Evolutionary conservation across 2,888 invertebrate genomes (phyloP).

Genomic region (Drosophila imparisetae): DNA sequence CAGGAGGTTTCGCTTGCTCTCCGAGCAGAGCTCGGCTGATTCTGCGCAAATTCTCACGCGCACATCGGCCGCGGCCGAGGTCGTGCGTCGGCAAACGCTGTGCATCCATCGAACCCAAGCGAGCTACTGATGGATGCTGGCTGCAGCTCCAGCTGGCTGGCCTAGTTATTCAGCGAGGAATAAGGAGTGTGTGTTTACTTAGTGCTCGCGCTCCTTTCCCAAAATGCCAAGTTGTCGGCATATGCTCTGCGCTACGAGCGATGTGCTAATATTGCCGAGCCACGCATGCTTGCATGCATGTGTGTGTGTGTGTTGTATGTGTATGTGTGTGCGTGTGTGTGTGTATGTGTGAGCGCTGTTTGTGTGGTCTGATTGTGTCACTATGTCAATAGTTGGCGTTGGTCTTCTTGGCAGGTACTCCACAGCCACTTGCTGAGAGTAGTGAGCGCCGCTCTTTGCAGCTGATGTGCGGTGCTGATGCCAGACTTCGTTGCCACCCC

Average conservation of each 20-base stretch:
- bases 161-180: slow-evolving; percentile 68
- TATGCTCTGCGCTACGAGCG: slow-evolving; percentile 19
- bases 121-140: slow-evolving; percentile 28
- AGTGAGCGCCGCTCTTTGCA: slow-evolving; percentile 45
- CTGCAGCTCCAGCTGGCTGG: slow-evolving; percentile 35
- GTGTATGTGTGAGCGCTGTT: slow-evolving; percentile 37
- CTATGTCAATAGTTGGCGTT: slow-evolving; percentile 74
- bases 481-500: slow-evolving; percentile 3
- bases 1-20: slow-evolving; percentile 7
- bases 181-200: slow-evolving; percentile 72
- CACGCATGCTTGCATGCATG: slow-evolving; percentile 5
- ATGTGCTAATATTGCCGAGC: slow-evolving; percentile 17
- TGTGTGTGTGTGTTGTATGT: slow-evolving; percentile 36
- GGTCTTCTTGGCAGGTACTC: slow-evolving; percentile 67
- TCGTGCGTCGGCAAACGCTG: slow-evolving; percentile 16
- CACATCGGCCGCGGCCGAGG: slow-evolving; percentile 8
- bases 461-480: slow-evolving; percentile 39
- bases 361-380: slow-evolving; percentile 71
- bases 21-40: slow-evolving; percentile 13
- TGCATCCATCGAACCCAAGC: slow-evolving; percentile 37
- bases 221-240: slow-evolving; percentile 41
- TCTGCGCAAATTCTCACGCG: slow-evolving; percentile 53
- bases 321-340: slow-evolving; percentile 29
- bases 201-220: slow-evolving; percentile 54
- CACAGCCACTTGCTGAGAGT: slow-evolving; percentile 61